These are phyloP conservation scores for Lymantria dispar DNA, from an alignment of 2,888 invertebrate genomes.

Conservation along the genomic window DNA sequence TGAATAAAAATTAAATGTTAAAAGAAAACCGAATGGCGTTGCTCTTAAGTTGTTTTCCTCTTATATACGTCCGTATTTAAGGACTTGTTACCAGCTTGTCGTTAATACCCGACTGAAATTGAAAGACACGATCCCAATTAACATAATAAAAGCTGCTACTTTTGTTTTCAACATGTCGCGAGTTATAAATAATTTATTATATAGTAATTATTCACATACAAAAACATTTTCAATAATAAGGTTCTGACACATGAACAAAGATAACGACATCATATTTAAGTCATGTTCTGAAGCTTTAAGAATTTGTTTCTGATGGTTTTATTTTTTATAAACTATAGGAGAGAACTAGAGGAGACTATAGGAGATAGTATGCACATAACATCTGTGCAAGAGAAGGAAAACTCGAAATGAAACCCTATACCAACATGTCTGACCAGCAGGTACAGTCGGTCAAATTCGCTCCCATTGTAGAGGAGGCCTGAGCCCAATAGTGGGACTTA, in stretches of 20 bases:
- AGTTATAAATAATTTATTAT: slow-evolving; percentile 14
- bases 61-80: slow-evolving; percentile 15
- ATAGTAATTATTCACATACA: slow-evolving; percentile 14
- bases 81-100: slow-evolving; percentile 34
- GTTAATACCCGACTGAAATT: slow-evolving; percentile 50
- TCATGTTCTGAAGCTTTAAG: too few species aligned
- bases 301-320: too few species aligned
- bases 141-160: slow-evolving; percentile 48
- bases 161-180: slow-evolving; percentile 33
- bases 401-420: too few species aligned
- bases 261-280: too few species aligned
- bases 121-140: slow-evolving; percentile 54
- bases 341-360: too few species aligned
- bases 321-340: too few species aligned
- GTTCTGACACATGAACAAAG: background rate
- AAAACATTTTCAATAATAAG: slow-evolving; percentile 6
- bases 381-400: too few species aligned
- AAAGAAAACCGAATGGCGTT: slow-evolving; percentile 14
- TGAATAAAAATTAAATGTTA: slow-evolving; percentile 7
- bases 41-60: slow-evolving; percentile 19
- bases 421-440: too few species aligned
- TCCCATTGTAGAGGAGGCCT: too few species aligned
- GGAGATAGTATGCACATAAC: too few species aligned
- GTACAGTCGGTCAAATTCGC: too few species aligned
- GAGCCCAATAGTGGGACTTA: too few species aligned